Base-by-base conservation (phyloP, 2,113 vertebrate genomes). In the Alces alces region DNA sequence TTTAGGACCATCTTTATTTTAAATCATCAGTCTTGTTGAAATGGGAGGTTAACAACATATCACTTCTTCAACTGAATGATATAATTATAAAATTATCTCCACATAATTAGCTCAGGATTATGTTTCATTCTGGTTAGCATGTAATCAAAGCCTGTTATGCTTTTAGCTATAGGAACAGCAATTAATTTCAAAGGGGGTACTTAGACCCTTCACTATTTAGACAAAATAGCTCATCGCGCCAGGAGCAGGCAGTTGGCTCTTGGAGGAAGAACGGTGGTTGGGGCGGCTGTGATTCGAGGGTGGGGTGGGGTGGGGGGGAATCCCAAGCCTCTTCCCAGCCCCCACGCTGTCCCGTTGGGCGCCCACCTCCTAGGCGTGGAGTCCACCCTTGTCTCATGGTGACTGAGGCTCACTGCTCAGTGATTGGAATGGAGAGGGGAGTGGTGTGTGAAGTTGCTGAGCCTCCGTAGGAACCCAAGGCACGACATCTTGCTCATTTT, bases 51-150 rank as follows among this genome's bases (percentile, higher is more conserved):
- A 93, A 98, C 98, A 98, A 98, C 98, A 98, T 98, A 95, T 97
- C 97, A 98, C 98, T 98, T 98, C 98, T 99, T 98, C 98, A 99
- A 99, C 97, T 98, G 98, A 98, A 99, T 99, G 98, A 99, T 99
- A 99, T 98, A 99, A 99, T 99, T 99, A 99, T 99, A 99, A 99
- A 99, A 99, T 99, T 99, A 99, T 99, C 99, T 98, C 98, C 99
- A 99, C 98, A 92, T 99, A 99, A 99, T 99, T 99, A 99, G 99
- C 98, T 98, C 98, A 98, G 99, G 99, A 99, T 99, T 99, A 99
- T 97, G 98, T 98, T 98, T 98, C 98, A 99, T 99, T 99, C 99
- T 99, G 98, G 99, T 98, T 99, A 99, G 99, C 99, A 99, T 98
- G 99, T 99, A 99, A 99, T 99, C 98, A 99, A 98, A 99, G 98